Evolutionary conservation across 2,797 vertebrate genomes (phyloP).

Genomic region (Neosilurus mollespiculum): DNA sequence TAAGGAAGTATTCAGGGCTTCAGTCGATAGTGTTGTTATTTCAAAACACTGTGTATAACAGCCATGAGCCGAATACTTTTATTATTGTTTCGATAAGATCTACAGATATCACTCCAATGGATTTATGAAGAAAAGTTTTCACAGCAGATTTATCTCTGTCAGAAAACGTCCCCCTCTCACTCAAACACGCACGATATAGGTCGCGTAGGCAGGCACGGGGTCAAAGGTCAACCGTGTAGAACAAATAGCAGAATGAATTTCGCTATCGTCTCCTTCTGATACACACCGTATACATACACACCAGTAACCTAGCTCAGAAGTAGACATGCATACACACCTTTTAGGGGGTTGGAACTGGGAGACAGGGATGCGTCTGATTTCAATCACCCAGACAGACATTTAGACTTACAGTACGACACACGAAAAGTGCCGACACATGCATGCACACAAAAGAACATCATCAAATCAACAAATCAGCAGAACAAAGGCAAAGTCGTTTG

Average conservation of each 20-base stretch:
- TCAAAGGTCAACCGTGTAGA: slow-evolving; percentile 15
- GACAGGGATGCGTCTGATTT: slow-evolving; percentile 10
- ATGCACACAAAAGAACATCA: slow-evolving; percentile 9
- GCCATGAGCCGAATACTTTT: neutral
- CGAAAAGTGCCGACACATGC: neutral
- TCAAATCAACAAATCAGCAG: slow-evolving; percentile 17
- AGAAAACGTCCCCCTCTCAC: neutral
- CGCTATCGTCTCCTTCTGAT: neutral
- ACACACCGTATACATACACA: neutral
- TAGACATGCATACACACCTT: neutral
- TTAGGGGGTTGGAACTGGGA: neutral
- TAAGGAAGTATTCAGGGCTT: slow-evolving; percentile 20
- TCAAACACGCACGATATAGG: neutral
- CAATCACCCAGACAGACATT: slow-evolving; percentile 20
- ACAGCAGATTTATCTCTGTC: neutral
- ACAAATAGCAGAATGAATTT: slow-evolving; percentile 27
- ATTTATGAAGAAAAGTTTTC: slow-evolving; percentile 20
- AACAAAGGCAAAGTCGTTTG: slow-evolving; percentile 21
- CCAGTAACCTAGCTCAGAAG: neutral
- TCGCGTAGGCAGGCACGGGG: neutral
- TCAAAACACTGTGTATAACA: neutral
- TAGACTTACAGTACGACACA: neutral
- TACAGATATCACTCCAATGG: slow-evolving; percentile 5
- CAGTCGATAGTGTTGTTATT: neutral
- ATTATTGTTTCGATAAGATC: slow-evolving; percentile 13